Base-by-base conservation (phyloP, 2,888 invertebrate genomes). In the Keiferia lycopersicella region DNA sequence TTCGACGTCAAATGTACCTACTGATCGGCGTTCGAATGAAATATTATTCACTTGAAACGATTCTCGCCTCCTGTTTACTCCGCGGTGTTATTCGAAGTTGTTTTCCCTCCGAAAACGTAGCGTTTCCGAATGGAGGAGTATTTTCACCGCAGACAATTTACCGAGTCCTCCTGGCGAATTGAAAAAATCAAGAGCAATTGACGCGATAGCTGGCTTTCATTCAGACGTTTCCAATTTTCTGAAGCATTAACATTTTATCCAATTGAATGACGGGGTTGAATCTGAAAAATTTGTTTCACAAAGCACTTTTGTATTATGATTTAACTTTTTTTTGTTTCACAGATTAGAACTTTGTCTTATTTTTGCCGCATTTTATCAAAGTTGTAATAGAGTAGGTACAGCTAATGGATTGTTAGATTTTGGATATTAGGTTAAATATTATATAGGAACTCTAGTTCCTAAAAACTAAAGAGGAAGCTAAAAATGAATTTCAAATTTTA, bases 1-100 rank as follows among this genome's bases (percentile, higher is more conserved):
- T 81, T 76, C 76, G 75, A 76, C 79, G 75, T 80, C 78, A 74
- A 76, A 82, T 79, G 77, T 81, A 78, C 75, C 75, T 72, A 77
- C 74, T 79, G 81, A 83, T 83, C 80, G 78, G 73, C 71, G 72
- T 68, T 73, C 65, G 70, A 73, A 73, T 77, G 75, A 79, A 80
- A 82, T 79, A 82, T 80, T 79, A 79, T 78, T 70, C 66, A 68
- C 66, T 71, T 69, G 68, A 68, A 70, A 63, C 68, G 64, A 51
- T 66, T 63, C 64, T 62, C 60, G 61, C 64, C 61, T 72, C 70
- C 68, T 66, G 68, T 72, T 72, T 68, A 64, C 71, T 67, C 66
- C 60, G 58, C 57, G 60, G 66, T 68, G 67, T 68, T 66, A 65
- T 69, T 66, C 67, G 50, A 61, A 67, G 60, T 68, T 68, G 67